phyloP scores from a whole-genome alignment of 2,797 vertebrate genomes.

The Acanthurus leucopareius region DNA sequence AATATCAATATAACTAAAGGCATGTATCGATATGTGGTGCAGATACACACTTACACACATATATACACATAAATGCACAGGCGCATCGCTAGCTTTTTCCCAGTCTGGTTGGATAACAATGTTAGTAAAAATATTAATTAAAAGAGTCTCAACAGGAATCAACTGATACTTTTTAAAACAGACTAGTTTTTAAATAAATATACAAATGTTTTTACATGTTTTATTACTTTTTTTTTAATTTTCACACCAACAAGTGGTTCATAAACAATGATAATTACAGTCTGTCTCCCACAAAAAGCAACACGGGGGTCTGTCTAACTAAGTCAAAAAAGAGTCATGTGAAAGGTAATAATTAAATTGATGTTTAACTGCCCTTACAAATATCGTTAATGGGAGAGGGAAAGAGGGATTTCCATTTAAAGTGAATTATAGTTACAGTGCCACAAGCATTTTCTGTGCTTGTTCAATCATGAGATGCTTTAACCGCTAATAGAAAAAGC shows the following conservation, averaged over 20 bases:
- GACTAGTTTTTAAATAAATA: not conserved
- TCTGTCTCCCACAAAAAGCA: too few species aligned
- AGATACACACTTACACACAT: too few species aligned
- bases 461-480: conserved; percentile 10
- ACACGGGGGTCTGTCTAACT: too few species aligned
- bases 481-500: conserved; percentile 11
- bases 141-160: not conserved
- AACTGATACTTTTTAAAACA: not conserved
- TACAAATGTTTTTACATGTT: not conserved
- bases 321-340: too few species aligned
- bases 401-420: not conserved
- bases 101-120: not conserved
- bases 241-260: not conserved
- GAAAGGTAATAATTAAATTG: too few species aligned
- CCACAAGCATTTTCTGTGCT: not conserved
- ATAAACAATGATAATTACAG: too few species aligned
- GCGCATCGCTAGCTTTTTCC: not conserved
- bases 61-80: too few species aligned
- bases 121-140: not conserved
- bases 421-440: conserved; percentile 3
- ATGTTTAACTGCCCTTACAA: not conserved
- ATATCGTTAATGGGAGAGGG: not conserved
- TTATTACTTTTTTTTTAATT: not conserved
- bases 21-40: too few species aligned
- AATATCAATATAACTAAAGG: too few species aligned